phyloP scores from a whole-genome alignment of 2,797 vertebrate species.

The Rhynchotus rufescens region DNA sequence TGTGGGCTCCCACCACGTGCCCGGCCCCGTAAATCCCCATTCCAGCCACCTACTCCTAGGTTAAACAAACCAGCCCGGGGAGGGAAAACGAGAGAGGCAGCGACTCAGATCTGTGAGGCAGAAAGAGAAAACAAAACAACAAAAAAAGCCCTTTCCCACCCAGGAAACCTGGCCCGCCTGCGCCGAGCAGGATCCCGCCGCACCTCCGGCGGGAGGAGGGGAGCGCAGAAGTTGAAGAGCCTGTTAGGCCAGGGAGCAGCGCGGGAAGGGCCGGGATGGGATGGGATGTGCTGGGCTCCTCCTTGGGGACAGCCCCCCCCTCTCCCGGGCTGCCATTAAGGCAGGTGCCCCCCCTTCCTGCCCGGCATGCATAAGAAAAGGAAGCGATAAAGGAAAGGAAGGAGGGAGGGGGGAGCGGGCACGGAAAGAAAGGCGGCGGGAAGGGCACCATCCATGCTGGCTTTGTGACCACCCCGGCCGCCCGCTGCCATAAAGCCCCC shows the following conservation, averaged over 20 bases:
- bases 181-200: slow-evolving; percentile 22
- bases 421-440: slow-evolving; percentile 46
- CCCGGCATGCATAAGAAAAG: slow-evolving; percentile 60
- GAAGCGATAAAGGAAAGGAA: slow-evolving; percentile 59
- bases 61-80: slow-evolving; percentile 35
- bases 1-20: background rate
- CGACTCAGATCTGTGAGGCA: background rate
- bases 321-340: slow-evolving; percentile 5
- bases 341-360: slow-evolving; percentile 23
- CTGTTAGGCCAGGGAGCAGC: slow-evolving; percentile 37
- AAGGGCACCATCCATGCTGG: slow-evolving; percentile 27
- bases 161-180: slow-evolving; percentile 33
- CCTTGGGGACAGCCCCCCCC: background rate
- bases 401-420: slow-evolving; percentile 35
- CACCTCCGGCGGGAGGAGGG: slow-evolving; percentile 54
- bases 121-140: background rate
- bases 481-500: background rate
- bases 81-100: background rate
- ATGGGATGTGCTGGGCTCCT: slow-evolving; percentile 14
- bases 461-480: slow-evolving; percentile 33
- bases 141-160: background rate
- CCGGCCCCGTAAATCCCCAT: slow-evolving; percentile 22
- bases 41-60: slow-evolving; percentile 42
- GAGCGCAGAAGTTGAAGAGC: slow-evolving; percentile 56
- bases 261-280: background rate